Percentiles rank a stretch among this genome's conserved stretches.
Conservation (phyloP, 2,797 vertebrate species). For the Protosalanx chinensis region DNA sequence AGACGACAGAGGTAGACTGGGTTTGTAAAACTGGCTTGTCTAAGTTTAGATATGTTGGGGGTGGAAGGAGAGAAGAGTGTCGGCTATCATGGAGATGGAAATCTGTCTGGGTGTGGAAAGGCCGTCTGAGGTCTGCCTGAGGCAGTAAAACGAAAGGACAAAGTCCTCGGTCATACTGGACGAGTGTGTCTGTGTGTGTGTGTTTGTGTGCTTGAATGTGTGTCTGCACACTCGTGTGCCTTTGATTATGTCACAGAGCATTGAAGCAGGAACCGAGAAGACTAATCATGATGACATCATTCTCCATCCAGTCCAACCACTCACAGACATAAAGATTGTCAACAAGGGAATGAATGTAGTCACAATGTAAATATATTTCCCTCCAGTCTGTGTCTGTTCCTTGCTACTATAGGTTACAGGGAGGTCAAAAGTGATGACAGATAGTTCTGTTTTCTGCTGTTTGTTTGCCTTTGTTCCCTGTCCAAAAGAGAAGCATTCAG, state of each 20-base stretch:
- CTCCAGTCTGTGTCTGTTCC: conserved; percentile 12
- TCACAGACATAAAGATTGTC: conserved; percentile 44
- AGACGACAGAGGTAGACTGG: background rate
- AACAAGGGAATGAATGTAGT: conserved; percentile 38
- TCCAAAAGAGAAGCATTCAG: background rate
- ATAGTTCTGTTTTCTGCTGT: background rate
- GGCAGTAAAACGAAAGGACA: conserved; percentile 42
- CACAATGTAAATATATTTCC: conserved; percentile 48
- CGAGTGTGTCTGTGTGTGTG: background rate
- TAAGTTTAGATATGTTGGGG: conserved; percentile 3
- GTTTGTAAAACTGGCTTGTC: background rate
- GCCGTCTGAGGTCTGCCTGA: conserved; percentile 15
- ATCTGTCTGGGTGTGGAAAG: conserved; percentile 19
- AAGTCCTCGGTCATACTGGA: conserved; percentile 50
- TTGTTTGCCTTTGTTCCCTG: conserved; percentile 4
- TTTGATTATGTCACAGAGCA: conserved; percentile 48
- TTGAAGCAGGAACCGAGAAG: conserved; percentile 40
- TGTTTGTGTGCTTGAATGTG: background rate
- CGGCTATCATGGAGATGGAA: conserved; percentile 24
- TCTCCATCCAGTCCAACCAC: conserved; percentile 22
- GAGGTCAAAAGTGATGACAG: conserved; percentile 37
- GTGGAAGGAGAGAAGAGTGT: background rate
- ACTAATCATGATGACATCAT: conserved; percentile 48
- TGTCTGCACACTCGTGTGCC: background rate
- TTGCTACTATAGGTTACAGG: conserved; percentile 17